These are phyloP conservation scores for Bradynema listronoti DNA, from an alignment of 1,140 invertebrate species.

Conservation along the genomic window DNA sequence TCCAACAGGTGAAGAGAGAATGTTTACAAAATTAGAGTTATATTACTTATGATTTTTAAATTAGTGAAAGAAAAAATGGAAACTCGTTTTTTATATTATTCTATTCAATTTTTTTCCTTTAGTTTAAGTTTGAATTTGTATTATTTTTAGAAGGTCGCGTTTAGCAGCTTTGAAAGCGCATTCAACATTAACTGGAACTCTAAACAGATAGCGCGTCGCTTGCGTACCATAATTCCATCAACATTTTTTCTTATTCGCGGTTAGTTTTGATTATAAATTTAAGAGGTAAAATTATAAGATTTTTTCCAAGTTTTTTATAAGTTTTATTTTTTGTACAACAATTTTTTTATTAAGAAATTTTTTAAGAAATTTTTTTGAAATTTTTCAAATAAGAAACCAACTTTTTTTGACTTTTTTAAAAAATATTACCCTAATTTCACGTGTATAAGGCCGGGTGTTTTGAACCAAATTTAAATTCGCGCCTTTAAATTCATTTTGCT, in stretches of 20 bases:
- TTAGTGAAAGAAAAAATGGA: background rate
- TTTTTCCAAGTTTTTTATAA: no score
- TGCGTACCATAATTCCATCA: slow-evolving; percentile 59
- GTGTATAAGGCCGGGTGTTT: no score
- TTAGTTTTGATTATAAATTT: slow-evolving; percentile 17
- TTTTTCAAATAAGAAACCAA: no score
- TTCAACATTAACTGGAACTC: slow-evolving; percentile 66
- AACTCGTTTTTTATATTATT: slow-evolving; percentile 21
- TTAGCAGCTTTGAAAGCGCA: slow-evolving; percentile 68
- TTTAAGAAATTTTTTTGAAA: no score
- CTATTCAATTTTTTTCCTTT: background rate
- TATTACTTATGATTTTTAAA: no score
- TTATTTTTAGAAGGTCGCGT: slow-evolving; percentile 60
- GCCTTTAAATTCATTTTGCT: no score
- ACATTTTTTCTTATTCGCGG: slow-evolving; percentile 60
- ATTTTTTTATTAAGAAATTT: no score
- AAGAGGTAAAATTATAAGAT: background rate
- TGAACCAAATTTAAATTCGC: no score
- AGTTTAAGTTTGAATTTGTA: slow-evolving; percentile 48
- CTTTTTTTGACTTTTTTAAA: no score
- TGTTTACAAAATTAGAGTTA: slow-evolving; percentile 11
- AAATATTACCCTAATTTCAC: no score
- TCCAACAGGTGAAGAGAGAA: slow-evolving; percentile 29
- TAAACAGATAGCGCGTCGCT: slow-evolving; percentile 58
- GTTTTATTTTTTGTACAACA: no score